Percentiles rank a stretch among this genome's conserved stretches.
Evolutionary conservation across 2,888 invertebrate species (phyloP).

Genomic region (Atrina japonica): DNA sequence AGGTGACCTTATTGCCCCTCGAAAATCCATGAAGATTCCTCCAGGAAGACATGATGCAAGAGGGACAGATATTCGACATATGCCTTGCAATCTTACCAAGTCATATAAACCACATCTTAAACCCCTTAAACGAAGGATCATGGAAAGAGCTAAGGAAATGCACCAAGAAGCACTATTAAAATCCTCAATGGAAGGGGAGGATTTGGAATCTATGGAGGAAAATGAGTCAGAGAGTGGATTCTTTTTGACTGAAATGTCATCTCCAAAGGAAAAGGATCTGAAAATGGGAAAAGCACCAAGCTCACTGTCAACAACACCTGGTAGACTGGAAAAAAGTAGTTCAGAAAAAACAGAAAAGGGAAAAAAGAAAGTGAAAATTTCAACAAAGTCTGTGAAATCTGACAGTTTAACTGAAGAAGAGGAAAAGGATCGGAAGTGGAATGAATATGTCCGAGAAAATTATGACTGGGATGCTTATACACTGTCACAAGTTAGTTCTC

Average conservation of each 20-base stretch:
- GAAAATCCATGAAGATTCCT: slow-evolving; percentile 54
- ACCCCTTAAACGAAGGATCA: slow-evolving; percentile 68
- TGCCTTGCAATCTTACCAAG: slow-evolving; percentile 72
- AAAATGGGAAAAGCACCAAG: background rate
- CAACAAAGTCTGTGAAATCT: slow-evolving; percentile 14
- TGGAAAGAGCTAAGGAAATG: slow-evolving; percentile 67
- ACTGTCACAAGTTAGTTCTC: slow-evolving; percentile 74
- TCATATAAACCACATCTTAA: slow-evolving; percentile 64
- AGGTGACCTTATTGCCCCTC: slow-evolving; percentile 62
- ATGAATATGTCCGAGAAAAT: slow-evolving; percentile 23
- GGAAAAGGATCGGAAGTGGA: slow-evolving; percentile 1
- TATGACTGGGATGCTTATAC: slow-evolving; percentile 79
- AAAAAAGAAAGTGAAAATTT: slow-evolving; percentile 4
- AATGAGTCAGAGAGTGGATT: slow-evolving; percentile 41
- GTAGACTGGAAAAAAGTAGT: background rate
- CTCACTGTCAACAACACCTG: background rate
- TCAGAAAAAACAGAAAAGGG: background rate
- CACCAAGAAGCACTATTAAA: slow-evolving; percentile 64
- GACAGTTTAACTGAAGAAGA: slow-evolving; percentile 12
- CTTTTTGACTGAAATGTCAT: slow-evolving; percentile 57
- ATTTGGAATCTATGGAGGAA: slow-evolving; percentile 26
- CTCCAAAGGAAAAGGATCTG: slow-evolving; percentile 6
- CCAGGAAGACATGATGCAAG: slow-evolving; percentile 70
- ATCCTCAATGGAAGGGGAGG: slow-evolving; percentile 41
- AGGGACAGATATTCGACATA: slow-evolving; percentile 67